A percentile compares a stretch with the other conserved stretches of the same genome.
Conservation (phyloP, 2,797 vertebrate species). For the Spatula versicolor region DNA sequence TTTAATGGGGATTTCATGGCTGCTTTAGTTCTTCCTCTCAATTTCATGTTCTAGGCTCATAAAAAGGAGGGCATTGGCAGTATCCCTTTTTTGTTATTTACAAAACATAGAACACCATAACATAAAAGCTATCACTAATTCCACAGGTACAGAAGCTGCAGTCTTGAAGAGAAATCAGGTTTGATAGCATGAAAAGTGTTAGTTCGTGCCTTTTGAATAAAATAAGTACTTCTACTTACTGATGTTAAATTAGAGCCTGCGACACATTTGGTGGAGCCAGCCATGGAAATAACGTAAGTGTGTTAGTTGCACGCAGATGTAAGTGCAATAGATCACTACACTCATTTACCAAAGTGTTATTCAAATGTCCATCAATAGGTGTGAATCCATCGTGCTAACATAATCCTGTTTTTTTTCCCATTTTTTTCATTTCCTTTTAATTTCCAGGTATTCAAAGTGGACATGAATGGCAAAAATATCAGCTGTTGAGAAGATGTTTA, state of each 20-base stretch:
- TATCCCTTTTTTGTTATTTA: neutral
- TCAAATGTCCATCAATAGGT: neutral
- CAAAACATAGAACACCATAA: neutral
- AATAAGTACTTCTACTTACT: neutral
- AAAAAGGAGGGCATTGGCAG: neutral
- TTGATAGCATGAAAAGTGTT: neutral
- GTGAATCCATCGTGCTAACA: neutral
- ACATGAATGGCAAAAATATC: neutral
- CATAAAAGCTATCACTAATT: neutral
- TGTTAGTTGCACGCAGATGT: neutral
- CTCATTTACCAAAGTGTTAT: neutral
- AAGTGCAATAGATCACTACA: neutral
- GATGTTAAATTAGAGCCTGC: neutral
- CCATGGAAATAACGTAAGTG: neutral
- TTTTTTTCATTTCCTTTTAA: neutral
- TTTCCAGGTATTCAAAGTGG: neutral
- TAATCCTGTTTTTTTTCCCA: neutral
- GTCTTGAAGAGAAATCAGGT: neutral
- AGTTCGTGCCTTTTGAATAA: neutral
- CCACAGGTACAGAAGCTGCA: neutral
- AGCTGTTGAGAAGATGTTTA: neutral
- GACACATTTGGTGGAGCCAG: neutral
- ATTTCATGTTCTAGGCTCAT: neutral
- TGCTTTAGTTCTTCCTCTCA: constrained; percentile 43
- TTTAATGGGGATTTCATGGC: constrained; percentile 61